phyloP scores from a whole-genome alignment of 2,113 vertebrate genomes.

The Oryzias melastigma region DNA sequence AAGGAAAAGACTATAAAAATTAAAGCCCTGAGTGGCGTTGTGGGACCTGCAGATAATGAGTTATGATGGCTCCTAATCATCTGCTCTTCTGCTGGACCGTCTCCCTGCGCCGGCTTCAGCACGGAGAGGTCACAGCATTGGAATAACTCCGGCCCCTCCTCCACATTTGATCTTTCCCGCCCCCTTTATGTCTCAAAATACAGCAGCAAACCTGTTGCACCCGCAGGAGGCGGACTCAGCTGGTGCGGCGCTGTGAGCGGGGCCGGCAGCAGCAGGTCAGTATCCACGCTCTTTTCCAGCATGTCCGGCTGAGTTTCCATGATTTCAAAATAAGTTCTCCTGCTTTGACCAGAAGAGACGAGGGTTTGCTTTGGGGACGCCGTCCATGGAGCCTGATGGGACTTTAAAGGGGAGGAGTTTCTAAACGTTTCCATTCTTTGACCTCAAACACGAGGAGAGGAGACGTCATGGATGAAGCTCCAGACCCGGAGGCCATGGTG shows the following conservation, averaged over 20 bases:
- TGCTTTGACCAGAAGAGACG: slow-evolving; percentile 42
- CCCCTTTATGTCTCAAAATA: slow-evolving; percentile 56
- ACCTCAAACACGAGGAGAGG: background rate
- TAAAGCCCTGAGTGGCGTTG: no score
- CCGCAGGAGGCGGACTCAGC: slow-evolving; percentile 24
- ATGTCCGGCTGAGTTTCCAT: slow-evolving; percentile 43
- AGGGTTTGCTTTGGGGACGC: slow-evolving; percentile 28
- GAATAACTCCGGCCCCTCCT: slow-evolving; percentile 45
- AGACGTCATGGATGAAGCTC: slow-evolving; percentile 40
- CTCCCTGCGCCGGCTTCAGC: background rate
- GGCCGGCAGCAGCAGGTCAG: slow-evolving; percentile 4
- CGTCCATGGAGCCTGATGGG: slow-evolving; percentile 44
- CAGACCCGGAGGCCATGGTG: slow-evolving; percentile 55
- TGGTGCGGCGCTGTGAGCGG: slow-evolving; percentile 14
- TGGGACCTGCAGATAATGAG: no score
- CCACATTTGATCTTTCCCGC: slow-evolving; percentile 20
- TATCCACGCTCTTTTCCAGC: slow-evolving; percentile 33
- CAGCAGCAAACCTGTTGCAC: slow-evolving; percentile 53
- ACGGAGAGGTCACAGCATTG: slow-evolving; percentile 11
- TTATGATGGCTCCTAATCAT: no score
- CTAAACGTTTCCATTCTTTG: no score
- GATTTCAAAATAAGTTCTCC: slow-evolving; percentile 51
- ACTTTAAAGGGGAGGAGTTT: slow-evolving; percentile 20
- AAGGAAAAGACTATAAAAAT: no score
- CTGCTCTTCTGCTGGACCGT: no score